A percentile compares a stretch with the other conserved stretches of the same genome.
phyloP scores from a whole-genome alignment of 1,140 invertebrate species.

The Harpegnathos saltator region DNA sequence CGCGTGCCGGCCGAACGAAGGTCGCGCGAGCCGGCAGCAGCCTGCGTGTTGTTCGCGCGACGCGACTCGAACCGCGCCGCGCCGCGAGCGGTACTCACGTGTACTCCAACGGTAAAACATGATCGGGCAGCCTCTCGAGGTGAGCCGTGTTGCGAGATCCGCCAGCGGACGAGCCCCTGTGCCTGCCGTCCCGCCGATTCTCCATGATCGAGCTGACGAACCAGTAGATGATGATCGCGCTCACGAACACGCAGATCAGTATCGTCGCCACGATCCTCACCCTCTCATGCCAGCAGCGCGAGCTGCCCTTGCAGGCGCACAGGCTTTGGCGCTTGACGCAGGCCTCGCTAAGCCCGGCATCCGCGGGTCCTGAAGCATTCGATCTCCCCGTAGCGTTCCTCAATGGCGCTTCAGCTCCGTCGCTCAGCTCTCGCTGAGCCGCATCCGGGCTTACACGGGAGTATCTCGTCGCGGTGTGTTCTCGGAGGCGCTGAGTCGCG shows the following conservation, averaged over 20 bases:
- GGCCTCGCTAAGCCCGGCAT: conserved; percentile 70
- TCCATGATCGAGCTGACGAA: conserved; percentile 71
- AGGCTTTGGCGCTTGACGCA: conserved; percentile 65
- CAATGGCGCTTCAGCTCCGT: too few species aligned
- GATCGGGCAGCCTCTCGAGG: conserved; percentile 32
- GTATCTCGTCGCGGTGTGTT: too few species aligned
- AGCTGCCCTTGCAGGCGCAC: background rate
- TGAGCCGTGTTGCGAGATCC: conserved; percentile 24
- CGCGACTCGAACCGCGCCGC: too few species aligned
- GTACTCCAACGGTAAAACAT: conserved; percentile 61
- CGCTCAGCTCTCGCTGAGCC: too few species aligned
- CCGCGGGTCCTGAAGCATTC: conserved; percentile 68
- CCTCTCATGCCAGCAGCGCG: conserved; percentile 64
- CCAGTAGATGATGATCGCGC: conserved; percentile 73
- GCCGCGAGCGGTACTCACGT: conserved; percentile 31
- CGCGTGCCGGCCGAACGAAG: too few species aligned
- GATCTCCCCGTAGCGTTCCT: background rate
- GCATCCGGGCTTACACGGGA: too few species aligned
- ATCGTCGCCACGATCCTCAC: conserved; percentile 64
- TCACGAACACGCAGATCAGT: conserved; percentile 62
- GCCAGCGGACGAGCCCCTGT: background rate
- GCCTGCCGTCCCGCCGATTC: conserved; percentile 28
- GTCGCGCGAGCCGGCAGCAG: too few species aligned
- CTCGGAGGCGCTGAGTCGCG: too few species aligned
- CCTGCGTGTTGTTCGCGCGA: too few species aligned